Evolutionary conservation across 2,113 vertebrate species (phyloP).

Genomic region (Mustela nigripes): DNA sequence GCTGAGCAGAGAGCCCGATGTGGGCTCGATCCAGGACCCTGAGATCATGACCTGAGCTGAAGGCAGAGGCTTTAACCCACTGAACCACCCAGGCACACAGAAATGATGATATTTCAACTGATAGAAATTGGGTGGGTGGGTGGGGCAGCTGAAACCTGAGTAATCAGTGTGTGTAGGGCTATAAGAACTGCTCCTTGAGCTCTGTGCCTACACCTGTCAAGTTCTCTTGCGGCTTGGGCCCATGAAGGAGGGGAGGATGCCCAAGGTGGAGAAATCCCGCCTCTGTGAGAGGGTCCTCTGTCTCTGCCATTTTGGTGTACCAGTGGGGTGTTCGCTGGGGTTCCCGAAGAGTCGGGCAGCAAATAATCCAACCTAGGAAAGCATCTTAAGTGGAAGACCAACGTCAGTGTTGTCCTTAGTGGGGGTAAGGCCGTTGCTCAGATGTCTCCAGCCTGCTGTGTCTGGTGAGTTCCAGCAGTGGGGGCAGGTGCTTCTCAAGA

Average conservation of each 20-base stretch:
- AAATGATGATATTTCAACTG: not conserved
- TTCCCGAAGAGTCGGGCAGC: not conserved
- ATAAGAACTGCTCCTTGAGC: not conserved
- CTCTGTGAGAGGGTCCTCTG: not conserved
- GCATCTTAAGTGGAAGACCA: not conserved
- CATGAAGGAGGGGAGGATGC: too few species aligned
- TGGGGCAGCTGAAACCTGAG: not conserved
- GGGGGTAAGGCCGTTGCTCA: not conserved
- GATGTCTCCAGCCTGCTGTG: not conserved
- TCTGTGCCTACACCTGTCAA: not conserved
- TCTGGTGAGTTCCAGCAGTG: not conserved
- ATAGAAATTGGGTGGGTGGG: not conserved
- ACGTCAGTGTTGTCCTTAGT: not conserved
- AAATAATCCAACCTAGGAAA: not conserved
- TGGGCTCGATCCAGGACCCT: too few species aligned
- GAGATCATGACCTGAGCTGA: too few species aligned
- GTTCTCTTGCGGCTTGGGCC: not conserved
- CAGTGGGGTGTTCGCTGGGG: too few species aligned
- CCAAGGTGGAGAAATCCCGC: fast-evolving
- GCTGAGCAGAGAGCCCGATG: too few species aligned
- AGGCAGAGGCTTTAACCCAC: too few species aligned
- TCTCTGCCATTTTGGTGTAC: not conserved
- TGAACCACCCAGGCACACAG: too few species aligned
- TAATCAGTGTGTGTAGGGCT: fast-evolving
- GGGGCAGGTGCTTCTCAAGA: not conserved